Evolutionary conservation across 2,888 invertebrate species (phyloP), one percentile per base, ranked within the genome.

Genomic region (Orgyia antiqua): DNA sequence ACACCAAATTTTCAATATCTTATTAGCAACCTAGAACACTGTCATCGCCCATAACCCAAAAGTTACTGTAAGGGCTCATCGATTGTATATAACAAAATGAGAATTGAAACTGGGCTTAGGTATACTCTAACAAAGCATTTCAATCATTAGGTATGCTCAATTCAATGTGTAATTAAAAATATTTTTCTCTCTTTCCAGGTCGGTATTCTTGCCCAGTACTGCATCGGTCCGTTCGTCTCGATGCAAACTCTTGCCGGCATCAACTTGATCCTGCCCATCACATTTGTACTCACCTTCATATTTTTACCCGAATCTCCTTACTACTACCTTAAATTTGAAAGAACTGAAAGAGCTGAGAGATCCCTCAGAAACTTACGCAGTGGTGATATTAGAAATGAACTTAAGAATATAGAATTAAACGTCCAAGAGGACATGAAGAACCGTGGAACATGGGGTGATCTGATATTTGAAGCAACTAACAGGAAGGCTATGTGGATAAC

Each of bases 261-360:
- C 60, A 90, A 89, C 58, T 71, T 89, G 45, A 62, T 87, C 41
- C 73, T 90, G 31, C 89, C 91, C 7, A 65, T 90, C 18, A 47
- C 88, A 19, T 89, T 90, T 52, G 66, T 90, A 13, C 31, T 89
- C 9, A 69, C 84, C 10, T 88, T 91, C 62, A 66, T 88, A 18
- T 88, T 88, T 58, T 82, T 92, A 63, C 93, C 93, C n/a, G 93
- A 93, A 75, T 89, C 90, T 42, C 91, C 92, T 9, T 87, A 90
- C 49, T 89, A 83, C 62, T 82, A 88, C 48, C 66, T 88, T 39
- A 80, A 84, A 53, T 87, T 84, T 42, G 87, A 86, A 47, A 77
- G 87, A 42, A 83, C 78, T 35, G 76, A 84, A 37, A 87, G 88
- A 51, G 91, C 91, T 3, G 79, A 88, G 44, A 65, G 82, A 38